Evolutionary conservation across 2,888 invertebrate genomes (phyloP).

Genomic region (Mythimna pallens): DNA sequence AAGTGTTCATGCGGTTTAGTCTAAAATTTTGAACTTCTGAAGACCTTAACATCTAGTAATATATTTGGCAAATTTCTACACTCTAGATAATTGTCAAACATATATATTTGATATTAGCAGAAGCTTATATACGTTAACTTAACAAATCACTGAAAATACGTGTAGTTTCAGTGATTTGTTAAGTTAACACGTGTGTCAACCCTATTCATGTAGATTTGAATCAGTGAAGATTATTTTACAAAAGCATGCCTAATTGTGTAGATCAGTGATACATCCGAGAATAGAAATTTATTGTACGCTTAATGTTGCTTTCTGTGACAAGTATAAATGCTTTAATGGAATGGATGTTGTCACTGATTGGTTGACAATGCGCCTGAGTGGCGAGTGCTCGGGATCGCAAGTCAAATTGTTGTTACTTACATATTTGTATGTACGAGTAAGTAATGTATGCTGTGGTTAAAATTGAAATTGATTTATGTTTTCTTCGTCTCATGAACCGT

Average conservation of each 20-base stretch:
- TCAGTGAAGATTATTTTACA: conserved; percentile 37
- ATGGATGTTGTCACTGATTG: conserved; percentile 83
- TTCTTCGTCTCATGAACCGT: not conserved
- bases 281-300: conserved; percentile 76
- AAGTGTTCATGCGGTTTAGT: not conserved
- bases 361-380: conserved; percentile 84
- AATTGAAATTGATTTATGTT: not conserved
- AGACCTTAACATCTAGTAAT: not conserved
- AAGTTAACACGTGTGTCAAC: conserved; percentile 7
- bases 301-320: conserved; percentile 78
- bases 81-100: not conserved
- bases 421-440: conserved; percentile 36
- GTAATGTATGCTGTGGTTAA: conserved; percentile 17
- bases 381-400: conserved; percentile 57
- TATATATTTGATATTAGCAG: not conserved
- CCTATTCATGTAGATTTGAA: conserved; percentile 17
- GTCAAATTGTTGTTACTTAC: conserved; percentile 53
- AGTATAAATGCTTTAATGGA: conserved; percentile 85
- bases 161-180: not conserved
- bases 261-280: conserved; percentile 43
- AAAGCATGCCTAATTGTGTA: conserved; percentile 37
- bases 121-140: not conserved
- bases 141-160: no score
- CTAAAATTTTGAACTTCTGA: not conserved
- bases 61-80: not conserved